These are phyloP conservation scores for Cetonia aurata DNA, from an alignment of 2,888 invertebrate genomes.

Conservation along the genomic window DNA sequence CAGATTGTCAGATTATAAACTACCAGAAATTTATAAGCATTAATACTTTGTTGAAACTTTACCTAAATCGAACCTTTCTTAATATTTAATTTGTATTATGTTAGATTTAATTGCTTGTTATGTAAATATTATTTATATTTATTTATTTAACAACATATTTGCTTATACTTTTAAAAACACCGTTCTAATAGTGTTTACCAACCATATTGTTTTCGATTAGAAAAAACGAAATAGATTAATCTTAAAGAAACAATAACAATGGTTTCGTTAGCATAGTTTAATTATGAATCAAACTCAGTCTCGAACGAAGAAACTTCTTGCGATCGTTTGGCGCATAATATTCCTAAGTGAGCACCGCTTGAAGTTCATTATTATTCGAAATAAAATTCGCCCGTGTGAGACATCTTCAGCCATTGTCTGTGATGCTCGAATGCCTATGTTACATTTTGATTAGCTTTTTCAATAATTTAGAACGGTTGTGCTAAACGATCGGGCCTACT, in stretches of 20 bases:
- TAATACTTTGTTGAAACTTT: no score
- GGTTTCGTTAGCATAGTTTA: slow-evolving; percentile 32
- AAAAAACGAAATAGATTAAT: slow-evolving; percentile 22
- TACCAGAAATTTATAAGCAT: no score
- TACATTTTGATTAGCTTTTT: slow-evolving; percentile 51
- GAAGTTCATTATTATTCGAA: slow-evolving; percentile 38
- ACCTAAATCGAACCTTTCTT: no score
- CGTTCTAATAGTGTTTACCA: no score
- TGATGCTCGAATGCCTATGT: slow-evolving; percentile 38
- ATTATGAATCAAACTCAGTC: slow-evolving; percentile 42
- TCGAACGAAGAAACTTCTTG: slow-evolving; percentile 37
- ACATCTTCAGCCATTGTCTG: slow-evolving; percentile 45
- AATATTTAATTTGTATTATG: no score
- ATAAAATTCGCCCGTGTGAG: slow-evolving; percentile 41
- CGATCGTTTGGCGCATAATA: slow-evolving; percentile 23
- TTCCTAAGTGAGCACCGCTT: neutral
- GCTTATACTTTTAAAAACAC: no score
- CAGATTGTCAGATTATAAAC: no score
- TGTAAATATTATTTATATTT: no score
- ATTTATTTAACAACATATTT: no score
- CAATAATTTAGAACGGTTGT: slow-evolving; percentile 27
- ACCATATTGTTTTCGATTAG: no score
- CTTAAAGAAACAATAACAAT: slow-evolving; percentile 6
- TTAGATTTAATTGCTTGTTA: no score
- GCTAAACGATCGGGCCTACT: slow-evolving; percentile 2